A percentile compares a stretch with the other conserved stretches of the same genome.
phyloP scores from a whole-genome alignment of 1,140 invertebrate species.

The Acromyrmex charruanus region DNA sequence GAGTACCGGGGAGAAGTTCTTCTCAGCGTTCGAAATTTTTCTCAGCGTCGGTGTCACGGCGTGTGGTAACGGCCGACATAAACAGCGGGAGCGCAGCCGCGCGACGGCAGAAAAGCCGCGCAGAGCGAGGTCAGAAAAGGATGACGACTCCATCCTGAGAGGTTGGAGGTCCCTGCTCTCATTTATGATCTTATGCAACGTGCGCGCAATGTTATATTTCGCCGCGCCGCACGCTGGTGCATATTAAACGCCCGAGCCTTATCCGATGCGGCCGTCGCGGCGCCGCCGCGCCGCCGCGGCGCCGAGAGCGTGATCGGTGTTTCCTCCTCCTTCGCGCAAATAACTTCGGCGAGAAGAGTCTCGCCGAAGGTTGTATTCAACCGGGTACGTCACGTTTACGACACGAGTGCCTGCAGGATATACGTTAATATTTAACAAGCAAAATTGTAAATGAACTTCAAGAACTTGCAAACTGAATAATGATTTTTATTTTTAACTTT shows the following conservation, averaged over 20 bases:
- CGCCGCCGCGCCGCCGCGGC: constrained; percentile 45
- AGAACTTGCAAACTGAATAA: not conserved
- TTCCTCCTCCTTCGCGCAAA: constrained; percentile 59
- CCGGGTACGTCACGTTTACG: constrained; percentile 4
- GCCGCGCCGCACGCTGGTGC: constrained; percentile 66
- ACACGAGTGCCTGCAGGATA: not conserved
- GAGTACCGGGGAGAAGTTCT: not conserved
- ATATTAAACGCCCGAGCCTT: constrained; percentile 81
- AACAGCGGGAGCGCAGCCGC: constrained; percentile 18
- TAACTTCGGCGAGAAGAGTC: constrained; percentile 28
- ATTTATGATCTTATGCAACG: constrained; percentile 84
- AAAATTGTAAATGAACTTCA: not conserved
- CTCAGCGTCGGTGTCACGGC: constrained; percentile 34
- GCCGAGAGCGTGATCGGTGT: constrained; percentile 73
- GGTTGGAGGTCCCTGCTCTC: constrained; percentile 77
- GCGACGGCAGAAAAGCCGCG: not conserved
- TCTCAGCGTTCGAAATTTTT: constrained; percentile 34
- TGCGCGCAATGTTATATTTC: constrained; percentile 82
- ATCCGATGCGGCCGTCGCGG: constrained; percentile 65
- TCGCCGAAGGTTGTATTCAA: not conserved
- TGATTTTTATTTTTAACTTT: constrained; percentile 25
- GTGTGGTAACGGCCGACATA: constrained; percentile 52
- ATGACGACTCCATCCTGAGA: constrained; percentile 79
- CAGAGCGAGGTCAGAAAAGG: constrained; percentile 73
- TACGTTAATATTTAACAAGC: constrained; percentile 23